Base-by-base conservation (phyloP, 2,888 invertebrate genomes). In the Eupithecia tripunctaria region DNA sequence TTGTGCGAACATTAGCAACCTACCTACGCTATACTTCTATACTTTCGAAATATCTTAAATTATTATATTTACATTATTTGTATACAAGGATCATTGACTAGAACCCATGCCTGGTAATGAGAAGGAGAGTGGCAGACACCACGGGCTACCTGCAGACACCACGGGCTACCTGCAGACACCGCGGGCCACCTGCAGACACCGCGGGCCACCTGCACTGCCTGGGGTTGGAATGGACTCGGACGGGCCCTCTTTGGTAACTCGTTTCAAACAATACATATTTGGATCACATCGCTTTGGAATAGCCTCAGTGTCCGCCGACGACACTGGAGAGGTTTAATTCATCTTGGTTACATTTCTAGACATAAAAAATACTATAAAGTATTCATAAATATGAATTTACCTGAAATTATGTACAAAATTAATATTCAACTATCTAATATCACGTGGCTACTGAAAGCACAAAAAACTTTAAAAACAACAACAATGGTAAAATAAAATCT, bases 41-140 rank as follows among this genome's bases (percentile, higher is more conserved):
- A 88, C 86, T 84, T 88, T 85, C 86, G 84, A 86, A 88, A 89
- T 88, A 89, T 63, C 85, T 87, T 90, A 89, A 84, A 83, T 43
- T 43, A 43, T 85, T 85, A 71, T 89, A 89, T 90, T 90, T 90
- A 91, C 90, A 90, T 85, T 86, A 87, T 85, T 81, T 89, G 89
- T 90, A 89, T 91, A 91, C 88, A 92, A 91, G 90, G 89, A 90
- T 86, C 89, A 88, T 90, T 94, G 93, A 94, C 93, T 94, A 94
- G 93, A 93, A 88, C 90, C 88, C 86, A 87, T 89, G 89, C 89
- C 89, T 89, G 87, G 88, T 27, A 43, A 69, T 69, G 86, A 2
- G 51, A 21, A 21, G 43, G 43, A n/a, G n/a, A 7, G 18, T 18
- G 5, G 18, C 18, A 43, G 43, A n/a, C n/a, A n/a, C n/a, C n/a